Percentiles rank a stretch among this genome's conserved stretches.
Conservation (phyloP, 2,888 invertebrate genomes). For the Ceratothoa steindachneri region DNA sequence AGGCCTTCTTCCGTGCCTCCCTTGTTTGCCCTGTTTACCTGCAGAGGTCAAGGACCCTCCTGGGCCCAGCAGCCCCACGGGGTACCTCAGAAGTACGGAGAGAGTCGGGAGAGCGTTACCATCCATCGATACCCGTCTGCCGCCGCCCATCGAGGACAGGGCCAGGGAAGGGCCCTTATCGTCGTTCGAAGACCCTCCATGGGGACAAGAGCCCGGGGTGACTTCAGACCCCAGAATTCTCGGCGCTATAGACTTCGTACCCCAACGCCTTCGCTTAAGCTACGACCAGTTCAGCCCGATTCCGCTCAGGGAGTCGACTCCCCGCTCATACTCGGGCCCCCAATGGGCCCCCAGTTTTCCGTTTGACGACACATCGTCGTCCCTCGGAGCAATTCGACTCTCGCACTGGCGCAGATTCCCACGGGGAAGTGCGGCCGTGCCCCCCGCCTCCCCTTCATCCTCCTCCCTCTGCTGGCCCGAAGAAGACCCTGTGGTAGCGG, state of each 20-base stretch:
- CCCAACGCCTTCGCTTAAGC: neutral
- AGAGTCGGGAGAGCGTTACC: neutral
- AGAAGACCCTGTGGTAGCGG: slow-evolving; percentile 47
- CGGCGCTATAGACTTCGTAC: neutral
- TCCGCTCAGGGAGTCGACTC: neutral
- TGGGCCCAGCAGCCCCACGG: neutral
- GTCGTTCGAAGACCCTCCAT: neutral
- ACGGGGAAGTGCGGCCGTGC: neutral
- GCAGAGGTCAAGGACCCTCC: slow-evolving; percentile 48
- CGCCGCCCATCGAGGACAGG: neutral
- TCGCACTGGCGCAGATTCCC: neutral
- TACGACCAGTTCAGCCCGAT: neutral
- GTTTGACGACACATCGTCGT: neutral
- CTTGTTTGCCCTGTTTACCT: slow-evolving; percentile 51
- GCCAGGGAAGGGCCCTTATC: neutral
- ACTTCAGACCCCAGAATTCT: too few species aligned
- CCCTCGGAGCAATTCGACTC: neutral
- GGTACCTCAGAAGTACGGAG: neutral
- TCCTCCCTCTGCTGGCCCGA: slow-evolving; percentile 46
- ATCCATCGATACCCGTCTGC: neutral
- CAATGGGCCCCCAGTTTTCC: neutral
- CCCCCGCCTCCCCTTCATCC: slow-evolving; percentile 27
- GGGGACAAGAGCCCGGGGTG: too few species aligned
- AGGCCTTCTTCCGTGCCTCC: slow-evolving; percentile 51
- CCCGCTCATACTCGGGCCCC: neutral